Conservation (phyloP, 2,888 invertebrate genomes). For the Drymonia ruficornis region DNA sequence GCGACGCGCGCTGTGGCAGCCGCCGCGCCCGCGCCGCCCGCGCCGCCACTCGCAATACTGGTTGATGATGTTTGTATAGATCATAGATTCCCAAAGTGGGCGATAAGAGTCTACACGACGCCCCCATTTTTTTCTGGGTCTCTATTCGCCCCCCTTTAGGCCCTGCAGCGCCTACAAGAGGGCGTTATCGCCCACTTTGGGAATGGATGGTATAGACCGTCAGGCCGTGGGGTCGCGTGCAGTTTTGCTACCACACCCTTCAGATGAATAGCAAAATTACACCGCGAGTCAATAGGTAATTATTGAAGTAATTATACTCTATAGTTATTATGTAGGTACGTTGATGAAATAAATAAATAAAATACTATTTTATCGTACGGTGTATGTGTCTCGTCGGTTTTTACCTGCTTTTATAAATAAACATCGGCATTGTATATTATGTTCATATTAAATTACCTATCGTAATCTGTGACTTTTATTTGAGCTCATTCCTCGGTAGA, state of each 20-base stretch:
- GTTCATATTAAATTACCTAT: conserved; percentile 81
- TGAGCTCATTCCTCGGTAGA: conserved; percentile 1
- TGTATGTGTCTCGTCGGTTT: conserved; percentile 77
- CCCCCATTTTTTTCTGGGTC: too few relatives aligned
- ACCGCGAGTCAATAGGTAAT: conserved; percentile 30
- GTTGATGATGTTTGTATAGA: conserved; percentile 13
- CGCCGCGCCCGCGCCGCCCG: not conserved
- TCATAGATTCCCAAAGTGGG: too few relatives aligned
- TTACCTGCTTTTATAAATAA: conserved; percentile 83
- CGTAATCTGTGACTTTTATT: conserved; percentile 49
- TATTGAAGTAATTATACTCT: conserved; percentile 57
- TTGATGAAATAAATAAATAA: conserved; percentile 52
- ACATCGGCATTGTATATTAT: conserved; percentile 82
- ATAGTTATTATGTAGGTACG: conserved; percentile 46
- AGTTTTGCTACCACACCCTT: conserved; percentile 2
- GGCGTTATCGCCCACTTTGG: too few relatives aligned
- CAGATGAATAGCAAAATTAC: conserved; percentile 21
- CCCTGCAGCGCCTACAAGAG: too few relatives aligned
- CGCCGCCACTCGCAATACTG: conserved; percentile 9
- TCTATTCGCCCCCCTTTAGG: too few relatives aligned
- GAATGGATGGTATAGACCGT: too few relatives aligned
- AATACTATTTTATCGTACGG: conserved; percentile 68
- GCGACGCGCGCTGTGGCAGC: too few relatives aligned
- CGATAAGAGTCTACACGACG: too few relatives aligned
- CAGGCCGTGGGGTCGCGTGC: not conserved